These are phyloP conservation scores for Phrynosoma platyrhinos DNA, from an alignment of 2,113 vertebrate genomes.

Conservation along the genomic window DNA sequence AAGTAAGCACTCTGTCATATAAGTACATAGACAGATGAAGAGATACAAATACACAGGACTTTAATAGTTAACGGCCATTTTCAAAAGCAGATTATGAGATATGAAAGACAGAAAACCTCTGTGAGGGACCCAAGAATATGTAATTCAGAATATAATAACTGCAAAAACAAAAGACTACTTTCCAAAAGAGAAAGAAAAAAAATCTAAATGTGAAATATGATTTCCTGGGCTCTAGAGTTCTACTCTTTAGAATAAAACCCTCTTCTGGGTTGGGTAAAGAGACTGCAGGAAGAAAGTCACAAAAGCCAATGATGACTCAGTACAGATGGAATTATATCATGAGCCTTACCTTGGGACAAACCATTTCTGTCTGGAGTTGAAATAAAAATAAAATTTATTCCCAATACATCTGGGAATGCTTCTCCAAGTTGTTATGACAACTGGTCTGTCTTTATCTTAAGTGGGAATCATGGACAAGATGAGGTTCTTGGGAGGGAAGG, in stretches of 20 bases:
- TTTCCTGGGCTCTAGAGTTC: neutral
- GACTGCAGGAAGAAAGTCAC: neutral
- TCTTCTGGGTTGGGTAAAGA: too few relatives aligned
- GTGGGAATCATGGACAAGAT: too few relatives aligned
- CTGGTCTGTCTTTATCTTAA: neutral
- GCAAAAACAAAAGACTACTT: neutral
- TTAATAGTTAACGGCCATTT: neutral
- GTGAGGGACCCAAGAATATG: neutral
- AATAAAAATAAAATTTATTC: neutral
- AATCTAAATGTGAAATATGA: neutral
- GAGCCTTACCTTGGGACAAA: neutral
- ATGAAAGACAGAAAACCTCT: neutral
- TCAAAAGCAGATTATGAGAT: neutral
- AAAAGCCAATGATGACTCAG: neutral
- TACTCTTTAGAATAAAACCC: neutral
- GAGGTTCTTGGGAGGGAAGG: neutral
- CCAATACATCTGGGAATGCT: neutral
- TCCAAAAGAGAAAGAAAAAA: neutral
- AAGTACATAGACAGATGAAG: neutral
- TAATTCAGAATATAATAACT: neutral
- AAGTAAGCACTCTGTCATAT: too few relatives aligned
- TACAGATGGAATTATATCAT: neutral
- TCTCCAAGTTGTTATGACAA: neutral
- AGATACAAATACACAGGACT: neutral
- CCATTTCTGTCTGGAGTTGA: neutral